phyloP scores from a whole-genome alignment of 1,140 invertebrate genomes.

The Drosophila pallidifrons region DNA sequence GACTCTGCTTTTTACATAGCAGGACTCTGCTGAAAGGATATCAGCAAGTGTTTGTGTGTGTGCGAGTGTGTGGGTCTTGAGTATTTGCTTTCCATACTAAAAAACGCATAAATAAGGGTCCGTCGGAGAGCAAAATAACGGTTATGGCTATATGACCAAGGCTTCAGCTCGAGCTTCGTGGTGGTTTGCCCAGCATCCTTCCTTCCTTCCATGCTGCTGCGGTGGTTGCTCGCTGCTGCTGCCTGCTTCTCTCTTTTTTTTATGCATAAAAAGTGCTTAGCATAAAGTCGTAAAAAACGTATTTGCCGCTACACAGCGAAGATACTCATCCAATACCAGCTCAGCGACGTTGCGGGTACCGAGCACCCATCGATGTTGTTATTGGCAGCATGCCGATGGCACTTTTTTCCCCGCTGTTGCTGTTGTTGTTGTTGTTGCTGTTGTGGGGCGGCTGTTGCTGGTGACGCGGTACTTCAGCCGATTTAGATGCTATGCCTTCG shows the following conservation, averaged over 20 bases:
- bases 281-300: slow-evolving; percentile 83
- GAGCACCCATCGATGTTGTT: slow-evolving; percentile 59
- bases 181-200: slow-evolving; percentile 35
- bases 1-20: slow-evolving; percentile 66
- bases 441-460: slow-evolving; percentile 20
- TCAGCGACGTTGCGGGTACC: slow-evolving; percentile 1
- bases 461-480: slow-evolving; percentile 45
- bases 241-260: slow-evolving; percentile 44
- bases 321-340: slow-evolving; percentile 44
- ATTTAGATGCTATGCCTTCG: slow-evolving; percentile 68
- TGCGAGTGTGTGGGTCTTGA: slow-evolving; percentile 24
- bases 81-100: slow-evolving; percentile 77
- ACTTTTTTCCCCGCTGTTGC: slow-evolving; percentile 26
- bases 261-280: slow-evolving; percentile 83
- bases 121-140: slow-evolving; percentile 73
- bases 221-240: slow-evolving; percentile 62
- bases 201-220: slow-evolving; percentile 34
- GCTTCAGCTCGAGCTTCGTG: slow-evolving; percentile 24
- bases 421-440: slow-evolving; percentile 39
- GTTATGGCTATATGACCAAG: slow-evolving; percentile 54
- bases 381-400: slow-evolving; percentile 73
- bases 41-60: slow-evolving; percentile 23
- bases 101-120: slow-evolving; percentile 80
- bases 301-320: slow-evolving; percentile 68
- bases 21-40: slow-evolving; percentile 70